Evolutionary conservation across 1,140 invertebrate genomes (phyloP), one percentile per base, ranked within the genome.

Genomic region (Trachymyrmex cornetzi): DNA sequence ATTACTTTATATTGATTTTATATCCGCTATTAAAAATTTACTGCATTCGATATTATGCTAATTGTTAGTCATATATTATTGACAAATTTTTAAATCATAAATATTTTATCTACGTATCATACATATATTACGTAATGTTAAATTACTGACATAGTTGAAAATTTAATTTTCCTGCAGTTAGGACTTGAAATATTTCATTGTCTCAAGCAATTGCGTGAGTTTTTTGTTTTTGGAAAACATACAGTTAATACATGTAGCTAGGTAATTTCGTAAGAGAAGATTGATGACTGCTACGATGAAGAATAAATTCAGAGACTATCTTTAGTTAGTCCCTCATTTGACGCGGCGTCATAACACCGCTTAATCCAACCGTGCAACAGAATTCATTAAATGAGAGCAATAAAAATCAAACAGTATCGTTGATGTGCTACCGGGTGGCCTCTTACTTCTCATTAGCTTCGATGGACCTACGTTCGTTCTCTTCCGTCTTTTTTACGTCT

Each of bases 361-460:
- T 82, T 48, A 74, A 61, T 82, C 6, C 22, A 4, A 24, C 53
- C 11, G 34, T 57, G 79, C 24, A 59, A 74, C 66, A 30, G 67
- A 61, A 84, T 71, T 63, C 71, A 75, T 84, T 84, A 84, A 57
- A 34, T 24, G 53, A 27, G 22, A 19, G 3, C 24, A 84, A 48
- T 75, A 75, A 84, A 75, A 84, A 84, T 75, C 55, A 48, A 57
- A 14, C 6, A 57, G 24, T 82, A 48, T 50, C 59, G 44, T 11
- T 63, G 34, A 59, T 59, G 48, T 14, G 14, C 69, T 75, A 81
- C 50, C 79, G 55, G 80, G 69, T 82, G 57, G 80, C 53, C 80
- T 74, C 69, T 63, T 84, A 44, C 22, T 75, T 84, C 69, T 84
- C 80, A 84, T 84, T 84, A 84, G 16, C 38, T 84, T 30, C 69